phyloP scores from a whole-genome alignment of 1,140 invertebrate species.

The Zaprionus nigranus region DNA sequence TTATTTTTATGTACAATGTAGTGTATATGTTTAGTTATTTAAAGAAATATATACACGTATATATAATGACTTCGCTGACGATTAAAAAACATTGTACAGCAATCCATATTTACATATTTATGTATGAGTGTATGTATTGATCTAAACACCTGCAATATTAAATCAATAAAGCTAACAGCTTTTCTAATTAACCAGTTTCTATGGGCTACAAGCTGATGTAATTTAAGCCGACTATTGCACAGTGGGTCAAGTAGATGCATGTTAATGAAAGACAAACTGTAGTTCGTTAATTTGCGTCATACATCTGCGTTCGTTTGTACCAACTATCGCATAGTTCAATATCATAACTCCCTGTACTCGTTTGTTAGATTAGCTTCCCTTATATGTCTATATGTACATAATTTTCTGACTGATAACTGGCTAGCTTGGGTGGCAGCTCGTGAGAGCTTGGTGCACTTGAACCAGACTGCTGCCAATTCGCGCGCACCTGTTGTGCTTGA shows the following conservation, averaged over 20 bases:
- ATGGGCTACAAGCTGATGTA: constrained; percentile 62
- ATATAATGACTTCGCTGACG: background rate
- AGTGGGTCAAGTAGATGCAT: constrained; percentile 72
- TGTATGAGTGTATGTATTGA: background rate
- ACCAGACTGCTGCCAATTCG: constrained; percentile 47
- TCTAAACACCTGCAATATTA: constrained; percentile 21
- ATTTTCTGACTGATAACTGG: constrained; percentile 62
- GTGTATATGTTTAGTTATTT: background rate
- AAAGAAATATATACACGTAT: background rate
- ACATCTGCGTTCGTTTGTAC: constrained; percentile 55
- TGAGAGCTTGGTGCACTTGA: constrained; percentile 47
- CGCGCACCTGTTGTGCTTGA: constrained; percentile 68
- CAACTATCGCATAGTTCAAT: constrained; percentile 23
- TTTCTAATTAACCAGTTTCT: constrained; percentile 58
- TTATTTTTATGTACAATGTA: background rate
- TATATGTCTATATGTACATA: constrained; percentile 28
- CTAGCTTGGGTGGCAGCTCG: constrained; percentile 37
- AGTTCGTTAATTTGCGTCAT: constrained; percentile 39
- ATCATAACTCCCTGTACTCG: constrained; percentile 50
- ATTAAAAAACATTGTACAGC: constrained; percentile 1
- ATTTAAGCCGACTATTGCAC: constrained; percentile 65
- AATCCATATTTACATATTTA: background rate
- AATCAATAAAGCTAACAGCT: constrained; percentile 18
- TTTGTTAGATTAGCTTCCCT: constrained; percentile 64
- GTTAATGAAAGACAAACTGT: constrained; percentile 21